These are phyloP conservation scores for Atopsyche davidsoni DNA, from an alignment of 1,140 invertebrate species.

Conservation along the genomic window DNA sequence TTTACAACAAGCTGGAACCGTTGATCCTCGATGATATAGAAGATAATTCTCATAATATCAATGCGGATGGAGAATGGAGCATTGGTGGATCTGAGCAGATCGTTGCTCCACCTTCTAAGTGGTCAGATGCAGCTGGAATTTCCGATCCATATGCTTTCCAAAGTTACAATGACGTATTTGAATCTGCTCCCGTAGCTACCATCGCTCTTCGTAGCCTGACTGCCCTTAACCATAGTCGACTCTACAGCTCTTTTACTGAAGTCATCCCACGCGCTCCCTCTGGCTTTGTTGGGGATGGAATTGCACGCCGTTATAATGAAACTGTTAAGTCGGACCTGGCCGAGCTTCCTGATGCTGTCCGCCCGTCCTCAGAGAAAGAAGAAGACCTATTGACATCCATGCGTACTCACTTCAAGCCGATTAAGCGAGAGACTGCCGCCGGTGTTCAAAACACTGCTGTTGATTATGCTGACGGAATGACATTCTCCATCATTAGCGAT, in stretches of 20 bases:
- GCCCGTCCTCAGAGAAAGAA: slow-evolving; percentile 40
- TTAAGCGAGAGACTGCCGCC: slow-evolving; percentile 52
- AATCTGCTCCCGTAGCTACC: slow-evolving; percentile 36
- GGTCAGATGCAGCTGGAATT: not conserved
- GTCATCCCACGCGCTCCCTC: slow-evolving; percentile 43
- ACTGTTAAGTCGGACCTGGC: slow-evolving; percentile 13
- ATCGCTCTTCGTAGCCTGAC: slow-evolving; percentile 42
- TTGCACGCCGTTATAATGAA: too few relatives aligned
- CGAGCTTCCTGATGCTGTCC: slow-evolving; percentile 15
- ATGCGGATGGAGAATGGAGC: not conserved
- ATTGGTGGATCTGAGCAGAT: not conserved
- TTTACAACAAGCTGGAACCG: slow-evolving; percentile 40
- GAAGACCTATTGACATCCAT: slow-evolving; percentile 66
- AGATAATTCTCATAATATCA: slow-evolving; percentile 12
- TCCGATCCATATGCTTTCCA: not conserved
- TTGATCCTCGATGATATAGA: slow-evolving; percentile 37
- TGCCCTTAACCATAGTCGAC: slow-evolving; percentile 52
- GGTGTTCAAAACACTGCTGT: slow-evolving; percentile 37
- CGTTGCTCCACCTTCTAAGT: not conserved
- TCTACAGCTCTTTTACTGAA: slow-evolving; percentile 52
- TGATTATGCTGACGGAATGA: slow-evolving; percentile 58
- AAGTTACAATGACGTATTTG: not conserved
- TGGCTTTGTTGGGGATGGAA: slow-evolving; percentile 23
- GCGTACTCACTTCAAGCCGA: slow-evolving; percentile 70
- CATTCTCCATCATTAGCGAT: slow-evolving; percentile 59